phyloP scores from a whole-genome alignment of 2,888 invertebrate genomes.

The Sericinus montela region DNA sequence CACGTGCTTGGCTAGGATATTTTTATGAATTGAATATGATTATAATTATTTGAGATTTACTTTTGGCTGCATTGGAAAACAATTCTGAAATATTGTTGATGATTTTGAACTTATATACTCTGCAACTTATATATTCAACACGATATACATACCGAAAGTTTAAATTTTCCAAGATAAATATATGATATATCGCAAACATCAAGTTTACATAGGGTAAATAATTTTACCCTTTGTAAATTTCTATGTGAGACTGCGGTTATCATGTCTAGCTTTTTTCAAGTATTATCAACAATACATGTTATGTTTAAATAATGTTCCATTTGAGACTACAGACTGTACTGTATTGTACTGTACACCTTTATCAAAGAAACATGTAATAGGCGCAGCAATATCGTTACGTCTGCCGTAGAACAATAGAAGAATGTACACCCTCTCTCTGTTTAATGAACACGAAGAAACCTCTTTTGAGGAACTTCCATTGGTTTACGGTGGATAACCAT shows the following conservation, averaged over 20 bases:
- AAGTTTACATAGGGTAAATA: neutral
- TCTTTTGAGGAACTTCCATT: slow-evolving; percentile 33
- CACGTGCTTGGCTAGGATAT: no score
- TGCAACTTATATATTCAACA: no score
- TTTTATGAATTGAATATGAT: no score
- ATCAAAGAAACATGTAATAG: slow-evolving; percentile 53
- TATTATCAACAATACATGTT: slow-evolving; percentile 28
- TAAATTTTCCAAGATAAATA: no score
- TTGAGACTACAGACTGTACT: slow-evolving; percentile 40
- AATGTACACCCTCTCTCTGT: slow-evolving; percentile 41
- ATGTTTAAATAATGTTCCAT: slow-evolving; percentile 42
- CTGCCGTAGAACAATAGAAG: slow-evolving; percentile 48
- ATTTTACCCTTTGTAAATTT: slow-evolving; percentile 17
- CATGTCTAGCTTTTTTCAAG: slow-evolving; percentile 17
- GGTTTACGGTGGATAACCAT: slow-evolving; percentile 30
- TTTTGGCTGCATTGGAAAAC: no score
- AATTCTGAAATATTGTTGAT: no score
- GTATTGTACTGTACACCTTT: slow-evolving; percentile 53
- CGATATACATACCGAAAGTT: no score
- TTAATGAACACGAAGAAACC: slow-evolving; percentile 45
- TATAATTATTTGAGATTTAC: no score
- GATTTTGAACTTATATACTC: no score
- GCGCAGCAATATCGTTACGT: slow-evolving; percentile 56
- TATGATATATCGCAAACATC: no score
- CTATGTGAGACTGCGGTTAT: slow-evolving; percentile 11